Base-by-base conservation (phyloP, 2,113 vertebrate species). In the Pholis gunnellus region DNA sequence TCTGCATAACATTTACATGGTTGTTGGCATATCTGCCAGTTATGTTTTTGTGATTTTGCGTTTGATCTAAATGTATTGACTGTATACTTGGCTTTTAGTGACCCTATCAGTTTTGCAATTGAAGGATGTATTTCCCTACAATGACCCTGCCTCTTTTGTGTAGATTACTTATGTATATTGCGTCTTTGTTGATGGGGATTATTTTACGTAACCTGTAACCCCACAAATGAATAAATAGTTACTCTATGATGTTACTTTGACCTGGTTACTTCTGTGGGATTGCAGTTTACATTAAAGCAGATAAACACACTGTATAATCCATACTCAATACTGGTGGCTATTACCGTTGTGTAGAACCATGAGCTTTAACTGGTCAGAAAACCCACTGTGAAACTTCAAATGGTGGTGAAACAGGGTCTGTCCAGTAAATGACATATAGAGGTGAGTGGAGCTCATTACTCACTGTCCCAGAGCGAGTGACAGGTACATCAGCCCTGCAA, bases 381-480 rank as follows among this genome's bases (percentile, higher is more conserved):
- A 48, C 5, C 25, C 65, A 54, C 52, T 44, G 34, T 46, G 22
- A 79, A 59, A 52, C 22, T 6, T 34, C 17, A 76, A 77, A 74
- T 85, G 52, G 17, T 20, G 40, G 7, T 34, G 57, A 72, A 46
- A 15, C 9, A 2, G 5, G 54, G n/a, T 69, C 44, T 74, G 83
- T 75, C 67, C 69, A 79, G 78, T 78, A 70, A 85, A 87, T 86
- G 22, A 87, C 66, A 94, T 25, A 38, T 79, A 78, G 76, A 87
- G 38, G 65, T 83, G 82, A 85, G 77, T 78, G 85, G 56, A 69
- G 78, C 82, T 87, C 85, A 90, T 94, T 89, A 88, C 61, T 94
- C 87, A 90, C 78, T 85, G 91, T 92, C 88, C 92, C 72, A 10
- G 42, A 63, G 8, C 15, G 0, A 89, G 34, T 88, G 89, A 84